phyloP scores from a whole-genome alignment of 2,888 invertebrate genomes.

The Yponomeuta evonymella region DNA sequence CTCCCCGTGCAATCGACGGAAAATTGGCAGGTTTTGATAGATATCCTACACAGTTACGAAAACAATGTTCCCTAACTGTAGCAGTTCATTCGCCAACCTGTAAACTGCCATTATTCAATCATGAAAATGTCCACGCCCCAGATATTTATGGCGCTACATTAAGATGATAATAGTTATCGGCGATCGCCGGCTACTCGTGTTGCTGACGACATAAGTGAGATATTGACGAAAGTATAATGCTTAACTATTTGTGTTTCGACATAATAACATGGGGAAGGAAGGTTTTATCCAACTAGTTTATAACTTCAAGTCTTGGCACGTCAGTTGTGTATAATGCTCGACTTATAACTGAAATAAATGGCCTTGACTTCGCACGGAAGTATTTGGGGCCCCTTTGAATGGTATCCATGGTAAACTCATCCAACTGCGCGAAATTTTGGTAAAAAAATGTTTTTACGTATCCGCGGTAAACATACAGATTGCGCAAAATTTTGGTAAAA shows the following conservation, averaged over 20 bases:
- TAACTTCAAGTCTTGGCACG: not conserved
- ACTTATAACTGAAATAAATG: too few species aligned
- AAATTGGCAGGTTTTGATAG: not conserved
- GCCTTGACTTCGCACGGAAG: too few species aligned
- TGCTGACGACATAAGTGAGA: constrained; percentile 18
- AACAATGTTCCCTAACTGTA: not conserved
- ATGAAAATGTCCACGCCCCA: constrained; percentile 25
- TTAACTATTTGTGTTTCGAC: constrained; percentile 8
- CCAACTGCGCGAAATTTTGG: too few species aligned
- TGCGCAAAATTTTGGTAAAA: too few species aligned
- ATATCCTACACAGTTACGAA: constrained; percentile 28
- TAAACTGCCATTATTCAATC: constrained; percentile 45
- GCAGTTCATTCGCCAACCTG: not conserved
- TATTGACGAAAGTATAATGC: constrained; percentile 8
- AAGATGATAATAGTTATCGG: constrained; percentile 18
- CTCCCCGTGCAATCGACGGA: too few species aligned
- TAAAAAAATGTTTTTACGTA: too few species aligned
- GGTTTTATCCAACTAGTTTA: not conserved
- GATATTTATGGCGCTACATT: constrained; percentile 18
- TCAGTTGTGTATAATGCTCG: not conserved
- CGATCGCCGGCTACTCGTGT: constrained; percentile 11
- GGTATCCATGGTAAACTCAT: too few species aligned
- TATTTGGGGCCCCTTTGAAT: too few species aligned
- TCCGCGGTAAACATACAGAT: too few species aligned
- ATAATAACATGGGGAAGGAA: not conserved